phyloP scores from a whole-genome alignment of 2,113 vertebrate species.

The Callaeas wilsoni region DNA sequence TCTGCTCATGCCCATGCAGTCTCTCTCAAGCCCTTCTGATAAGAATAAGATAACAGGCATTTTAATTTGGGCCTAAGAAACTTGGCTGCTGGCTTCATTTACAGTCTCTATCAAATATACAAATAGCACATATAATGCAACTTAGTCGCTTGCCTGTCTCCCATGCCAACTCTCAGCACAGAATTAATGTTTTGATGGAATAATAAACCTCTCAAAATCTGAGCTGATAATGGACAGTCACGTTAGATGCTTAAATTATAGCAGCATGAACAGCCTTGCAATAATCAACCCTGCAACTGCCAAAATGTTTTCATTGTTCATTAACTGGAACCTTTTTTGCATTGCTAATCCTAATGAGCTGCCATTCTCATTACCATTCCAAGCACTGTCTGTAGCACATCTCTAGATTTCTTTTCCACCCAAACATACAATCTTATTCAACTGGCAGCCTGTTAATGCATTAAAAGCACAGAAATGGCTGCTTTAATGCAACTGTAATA shows the following conservation, averaged over 20 bases:
- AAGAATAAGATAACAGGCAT: not conserved
- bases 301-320: slow-evolving; percentile 61
- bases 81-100: not conserved
- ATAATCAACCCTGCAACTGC: slow-evolving; percentile 10
- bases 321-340: slow-evolving; percentile 62
- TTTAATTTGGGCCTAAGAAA: not conserved
- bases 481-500: not conserved
- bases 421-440: slow-evolving; percentile 26
- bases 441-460: slow-evolving; percentile 7
- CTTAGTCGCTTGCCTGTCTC: not conserved
- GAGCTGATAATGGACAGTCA: slow-evolving; percentile 62
- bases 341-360: slow-evolving; percentile 62
- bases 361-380: slow-evolving; percentile 43
- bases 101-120: not conserved
- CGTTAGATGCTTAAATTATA: slow-evolving; percentile 27
- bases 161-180: not conserved
- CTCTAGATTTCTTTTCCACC: slow-evolving; percentile 40
- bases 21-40: not conserved
- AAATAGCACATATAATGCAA: not conserved
- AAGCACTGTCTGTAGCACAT: slow-evolving; percentile 20
- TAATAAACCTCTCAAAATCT: slow-evolving; percentile 59
- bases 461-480: not conserved
- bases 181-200: slow-evolving; percentile 42
- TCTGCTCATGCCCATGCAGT: not conserved
- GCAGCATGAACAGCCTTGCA: slow-evolving; percentile 14